phyloP scores from a whole-genome alignment of 2,113 vertebrate genomes.

The Bombycilla garrulus region DNA sequence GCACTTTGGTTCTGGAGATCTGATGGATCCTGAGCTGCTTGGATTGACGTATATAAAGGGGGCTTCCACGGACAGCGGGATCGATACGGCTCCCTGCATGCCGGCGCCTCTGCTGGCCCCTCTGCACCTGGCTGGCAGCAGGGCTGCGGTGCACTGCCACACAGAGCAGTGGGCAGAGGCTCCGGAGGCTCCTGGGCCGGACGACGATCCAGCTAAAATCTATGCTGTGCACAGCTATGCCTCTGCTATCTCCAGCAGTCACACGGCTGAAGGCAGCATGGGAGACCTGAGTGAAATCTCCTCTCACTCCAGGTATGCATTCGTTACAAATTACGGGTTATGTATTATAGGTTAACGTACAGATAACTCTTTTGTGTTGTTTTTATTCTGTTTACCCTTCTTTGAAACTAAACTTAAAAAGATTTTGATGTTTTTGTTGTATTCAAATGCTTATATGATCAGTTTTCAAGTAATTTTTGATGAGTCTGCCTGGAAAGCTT shows the following conservation, averaged over 20 bases:
- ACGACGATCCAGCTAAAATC: conserved; percentile 82
- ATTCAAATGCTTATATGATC: neutral
- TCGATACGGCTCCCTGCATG: conserved; percentile 90
- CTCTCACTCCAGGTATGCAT: conserved; percentile 88
- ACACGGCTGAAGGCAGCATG: conserved; percentile 82
- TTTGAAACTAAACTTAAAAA: neutral
- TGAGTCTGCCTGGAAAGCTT: neutral
- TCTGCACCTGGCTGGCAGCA: conserved; percentile 70
- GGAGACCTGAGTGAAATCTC: conserved; percentile 92
- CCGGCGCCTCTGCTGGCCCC: conserved; percentile 71
- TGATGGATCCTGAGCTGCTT: conserved; percentile 91
- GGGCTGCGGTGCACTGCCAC: conserved; percentile 78
- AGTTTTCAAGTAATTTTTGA: neutral
- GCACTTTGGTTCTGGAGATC: conserved; percentile 91
- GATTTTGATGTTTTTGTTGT: neutral
- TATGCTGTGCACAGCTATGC: conserved; percentile 82
- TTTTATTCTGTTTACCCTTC: neutral
- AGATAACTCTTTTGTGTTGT: neutral
- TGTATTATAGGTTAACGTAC: neutral
- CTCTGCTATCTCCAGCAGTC: conserved; percentile 73
- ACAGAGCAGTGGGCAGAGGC: conserved; percentile 82
- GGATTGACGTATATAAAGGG: conserved; percentile 93
- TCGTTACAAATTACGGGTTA: neutral
- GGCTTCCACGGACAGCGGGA: conserved; percentile 93
- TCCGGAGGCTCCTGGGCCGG: conserved; percentile 68